Percentiles rank a stretch among this genome's conserved stretches.
Conservation (phyloP, 2,888 invertebrate genomes). For the Antitype chi region DNA sequence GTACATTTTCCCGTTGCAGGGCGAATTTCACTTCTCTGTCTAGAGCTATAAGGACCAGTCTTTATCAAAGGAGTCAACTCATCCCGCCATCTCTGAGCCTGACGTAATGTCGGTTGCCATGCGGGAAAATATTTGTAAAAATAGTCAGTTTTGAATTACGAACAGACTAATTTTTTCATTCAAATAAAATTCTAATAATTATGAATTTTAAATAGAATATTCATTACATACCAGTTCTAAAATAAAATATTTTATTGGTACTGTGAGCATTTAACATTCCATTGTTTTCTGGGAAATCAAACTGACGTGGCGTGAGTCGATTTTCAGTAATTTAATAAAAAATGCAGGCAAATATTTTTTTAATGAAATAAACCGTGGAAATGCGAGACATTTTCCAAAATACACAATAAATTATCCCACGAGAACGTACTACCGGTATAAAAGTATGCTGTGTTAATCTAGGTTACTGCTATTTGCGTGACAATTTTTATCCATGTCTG, state of each 20-base stretch:
- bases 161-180: not conserved
- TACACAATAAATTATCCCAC: too few species aligned
- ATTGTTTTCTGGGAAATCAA: not conserved
- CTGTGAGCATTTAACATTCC: not conserved
- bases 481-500: too few species aligned
- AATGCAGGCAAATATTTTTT: not conserved
- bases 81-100: not conserved
- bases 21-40: not conserved
- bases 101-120: not conserved
- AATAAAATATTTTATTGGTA: not conserved
- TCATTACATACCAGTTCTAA: not conserved
- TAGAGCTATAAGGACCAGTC: not conserved
- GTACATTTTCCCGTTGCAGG: not conserved
- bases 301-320: not conserved
- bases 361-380: not conserved
- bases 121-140: not conserved
- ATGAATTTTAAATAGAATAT: not conserved
- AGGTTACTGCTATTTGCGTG: too few species aligned
- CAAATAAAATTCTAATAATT: not conserved
- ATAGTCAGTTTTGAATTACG: not conserved
- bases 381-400: constrained; percentile 4
- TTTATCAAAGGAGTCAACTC: not conserved
- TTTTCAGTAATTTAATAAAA: constrained; percentile 1
- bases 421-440: too few species aligned
- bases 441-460: too few species aligned